A percentile compares a stretch with the other conserved stretches of the same genome.
Conservation (phyloP, 2,797 vertebrate genomes). For the Gorsachius magnificus region DNA sequence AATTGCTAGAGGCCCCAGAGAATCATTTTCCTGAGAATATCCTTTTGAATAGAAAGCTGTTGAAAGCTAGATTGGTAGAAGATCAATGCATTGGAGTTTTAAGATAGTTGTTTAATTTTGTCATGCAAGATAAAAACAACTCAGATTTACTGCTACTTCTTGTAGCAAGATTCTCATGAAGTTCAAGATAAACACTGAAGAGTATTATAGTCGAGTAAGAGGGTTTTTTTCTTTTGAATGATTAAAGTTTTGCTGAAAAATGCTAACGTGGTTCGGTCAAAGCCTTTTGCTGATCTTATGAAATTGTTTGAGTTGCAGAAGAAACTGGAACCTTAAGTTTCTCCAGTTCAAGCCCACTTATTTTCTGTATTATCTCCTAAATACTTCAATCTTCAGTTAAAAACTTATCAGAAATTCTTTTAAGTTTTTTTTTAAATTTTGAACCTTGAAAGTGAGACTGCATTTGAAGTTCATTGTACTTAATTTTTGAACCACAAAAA, state of each 20-base stretch:
- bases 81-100: background rate
- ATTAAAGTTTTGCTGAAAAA: background rate
- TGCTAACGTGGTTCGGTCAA: background rate
- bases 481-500: background rate
- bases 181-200: background rate
- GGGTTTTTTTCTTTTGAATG: background rate
- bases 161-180: background rate
- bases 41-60: constrained; percentile 24
- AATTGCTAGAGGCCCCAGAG: background rate
- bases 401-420: background rate
- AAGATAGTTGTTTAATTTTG: background rate
- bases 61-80: constrained; percentile 15
- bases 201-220: background rate
- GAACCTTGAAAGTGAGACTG: background rate
- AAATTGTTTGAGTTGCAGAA: background rate
- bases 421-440: background rate
- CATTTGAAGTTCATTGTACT: background rate
- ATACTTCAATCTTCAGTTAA: background rate
- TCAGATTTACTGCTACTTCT: background rate
- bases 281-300: background rate
- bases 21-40: background rate
- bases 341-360: background rate
- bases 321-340: background rate
- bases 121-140: background rate
- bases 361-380: background rate